These are phyloP conservation scores for Eidolon dupreanum DNA, from an alignment of 2,797 vertebrate genomes.

Conservation along the genomic window DNA sequence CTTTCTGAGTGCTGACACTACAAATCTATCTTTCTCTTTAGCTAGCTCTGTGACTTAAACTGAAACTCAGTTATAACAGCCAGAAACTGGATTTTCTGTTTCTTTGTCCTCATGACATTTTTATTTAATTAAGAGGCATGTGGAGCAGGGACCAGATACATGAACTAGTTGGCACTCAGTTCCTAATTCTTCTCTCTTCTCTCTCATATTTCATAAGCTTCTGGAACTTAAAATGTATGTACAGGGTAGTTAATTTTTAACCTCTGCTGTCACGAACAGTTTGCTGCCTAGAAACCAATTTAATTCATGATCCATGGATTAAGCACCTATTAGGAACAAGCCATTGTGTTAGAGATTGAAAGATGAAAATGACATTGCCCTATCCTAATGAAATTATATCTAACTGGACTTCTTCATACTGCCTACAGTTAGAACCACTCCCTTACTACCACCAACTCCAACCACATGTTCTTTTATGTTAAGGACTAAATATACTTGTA, in stretches of 20 bases:
- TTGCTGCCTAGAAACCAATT: conserved; percentile 49
- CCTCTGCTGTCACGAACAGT: not conserved
- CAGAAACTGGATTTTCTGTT: conserved; percentile 2
- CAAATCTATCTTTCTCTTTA: not conserved
- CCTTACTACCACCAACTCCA: not conserved
- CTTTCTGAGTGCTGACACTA: conserved; percentile 1
- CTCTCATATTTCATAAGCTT: not conserved
- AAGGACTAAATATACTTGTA: not conserved
- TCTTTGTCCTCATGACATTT: conserved; percentile 4
- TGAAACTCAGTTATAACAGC: not conserved
- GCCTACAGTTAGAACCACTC: not conserved
- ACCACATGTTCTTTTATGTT: not conserved
- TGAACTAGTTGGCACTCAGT: not conserved
- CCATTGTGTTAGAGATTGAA: conserved; percentile 7
- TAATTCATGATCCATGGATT: conserved; percentile 14
- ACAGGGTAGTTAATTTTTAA: conserved; percentile 42
- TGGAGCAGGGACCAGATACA: not conserved
- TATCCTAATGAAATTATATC: not conserved
- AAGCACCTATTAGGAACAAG: not conserved
- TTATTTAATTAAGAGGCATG: not conserved
- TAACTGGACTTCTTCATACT: not conserved
- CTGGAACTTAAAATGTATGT: conserved; percentile 30
- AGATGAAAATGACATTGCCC: not conserved
- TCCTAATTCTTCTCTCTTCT: conserved; percentile 49
- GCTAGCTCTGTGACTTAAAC: not conserved